Percentiles rank a stretch among this genome's conserved stretches.
Evolutionary conservation across 2,113 vertebrate species (phyloP).

Genomic region (Chunga burmeisteri): DNA sequence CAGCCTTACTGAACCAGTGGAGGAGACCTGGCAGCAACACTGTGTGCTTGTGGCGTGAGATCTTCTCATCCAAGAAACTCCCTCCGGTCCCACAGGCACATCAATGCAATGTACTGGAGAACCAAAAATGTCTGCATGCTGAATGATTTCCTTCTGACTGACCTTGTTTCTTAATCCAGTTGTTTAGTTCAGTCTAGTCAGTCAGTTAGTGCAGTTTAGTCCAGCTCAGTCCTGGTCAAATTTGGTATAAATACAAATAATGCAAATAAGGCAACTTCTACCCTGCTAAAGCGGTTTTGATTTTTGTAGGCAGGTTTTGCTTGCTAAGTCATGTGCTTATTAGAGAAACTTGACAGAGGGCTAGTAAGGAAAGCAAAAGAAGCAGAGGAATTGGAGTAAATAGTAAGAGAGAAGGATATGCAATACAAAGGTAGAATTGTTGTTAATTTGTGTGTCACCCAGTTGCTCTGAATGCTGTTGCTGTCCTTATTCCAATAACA

Average conservation of each 20-base stretch:
- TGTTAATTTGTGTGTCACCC: neutral
- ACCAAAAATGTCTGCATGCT: neutral
- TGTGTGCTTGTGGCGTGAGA: slow-evolving; percentile 26
- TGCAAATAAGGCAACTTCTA: neutral
- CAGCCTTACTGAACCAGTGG: slow-evolving; percentile 26
- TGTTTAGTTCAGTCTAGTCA: neutral
- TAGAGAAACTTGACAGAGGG: neutral
- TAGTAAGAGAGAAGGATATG: neutral
- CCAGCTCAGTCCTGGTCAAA: neutral
- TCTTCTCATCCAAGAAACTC: slow-evolving; percentile 41
- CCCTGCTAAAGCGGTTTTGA: neutral
- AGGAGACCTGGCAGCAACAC: slow-evolving; percentile 53
- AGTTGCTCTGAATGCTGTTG: neutral
- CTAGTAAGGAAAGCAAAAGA: neutral
- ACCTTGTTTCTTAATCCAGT: slow-evolving; percentile 17
- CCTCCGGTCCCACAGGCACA: slow-evolving; percentile 40
- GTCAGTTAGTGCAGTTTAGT: neutral
- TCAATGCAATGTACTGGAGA: neutral
- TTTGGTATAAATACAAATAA: neutral
- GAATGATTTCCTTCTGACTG: slow-evolving; percentile 39
- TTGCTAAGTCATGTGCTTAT: neutral
- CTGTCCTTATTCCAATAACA: neutral
- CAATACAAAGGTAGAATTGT: neutral
- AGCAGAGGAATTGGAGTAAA: neutral
- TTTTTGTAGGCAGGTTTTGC: neutral